Conservation (phyloP, 2,113 vertebrate species). For the Tiliqua scincoides region DNA sequence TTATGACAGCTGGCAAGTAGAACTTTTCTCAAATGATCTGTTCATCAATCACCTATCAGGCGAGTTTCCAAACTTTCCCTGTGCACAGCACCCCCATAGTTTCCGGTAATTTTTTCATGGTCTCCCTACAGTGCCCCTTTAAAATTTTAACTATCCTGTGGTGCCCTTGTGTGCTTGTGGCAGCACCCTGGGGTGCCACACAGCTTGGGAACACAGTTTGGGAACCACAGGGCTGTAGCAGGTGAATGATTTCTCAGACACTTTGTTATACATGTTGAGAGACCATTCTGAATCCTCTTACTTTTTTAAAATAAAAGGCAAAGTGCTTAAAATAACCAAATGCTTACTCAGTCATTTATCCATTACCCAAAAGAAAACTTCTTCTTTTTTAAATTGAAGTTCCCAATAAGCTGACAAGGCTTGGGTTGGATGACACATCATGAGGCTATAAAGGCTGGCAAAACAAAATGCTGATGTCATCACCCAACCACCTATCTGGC, state of each 20-base stretch:
- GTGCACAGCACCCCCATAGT: too few species aligned
- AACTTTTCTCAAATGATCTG: not conserved
- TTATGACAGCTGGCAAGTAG: too few species aligned
- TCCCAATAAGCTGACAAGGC: not conserved
- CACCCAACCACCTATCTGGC: not conserved
- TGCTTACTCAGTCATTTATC: not conserved
- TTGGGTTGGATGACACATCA: not conserved
- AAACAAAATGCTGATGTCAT: not conserved
- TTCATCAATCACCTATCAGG: not conserved
- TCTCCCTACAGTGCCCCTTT: too few species aligned
- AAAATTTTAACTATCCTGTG: too few species aligned
- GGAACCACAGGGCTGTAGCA: too few species aligned
- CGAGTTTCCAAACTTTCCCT: too few species aligned
- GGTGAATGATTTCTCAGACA: not conserved
- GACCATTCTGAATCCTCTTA: not conserved
- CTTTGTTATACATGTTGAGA: not conserved
- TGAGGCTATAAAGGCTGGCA: not conserved
- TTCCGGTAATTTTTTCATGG: too few species aligned
- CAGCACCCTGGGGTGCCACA: too few species aligned
- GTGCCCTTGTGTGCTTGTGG: too few species aligned
- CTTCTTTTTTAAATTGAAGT: not conserved
- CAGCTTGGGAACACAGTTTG: too few species aligned
- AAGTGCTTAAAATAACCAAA: not conserved
- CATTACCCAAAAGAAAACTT: not conserved
- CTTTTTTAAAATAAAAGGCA: not conserved